Conservation (phyloP, 2,888 invertebrate genomes). For the Megalurothrips usitatus region DNA sequence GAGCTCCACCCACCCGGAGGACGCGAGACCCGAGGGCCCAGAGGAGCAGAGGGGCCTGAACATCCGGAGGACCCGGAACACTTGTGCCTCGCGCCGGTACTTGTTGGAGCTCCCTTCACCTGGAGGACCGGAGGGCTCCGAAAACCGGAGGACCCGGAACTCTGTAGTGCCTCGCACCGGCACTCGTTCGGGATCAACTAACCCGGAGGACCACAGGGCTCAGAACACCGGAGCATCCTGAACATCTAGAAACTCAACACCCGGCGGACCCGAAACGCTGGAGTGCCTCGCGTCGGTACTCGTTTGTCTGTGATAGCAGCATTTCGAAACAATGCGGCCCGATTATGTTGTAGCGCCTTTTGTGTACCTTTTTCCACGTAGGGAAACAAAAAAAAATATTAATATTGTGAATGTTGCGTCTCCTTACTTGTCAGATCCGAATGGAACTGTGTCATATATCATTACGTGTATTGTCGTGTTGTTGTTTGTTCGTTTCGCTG, state of each 20-base stretch:
- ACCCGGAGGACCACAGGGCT: not conserved
- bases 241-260: too few relatives aligned
- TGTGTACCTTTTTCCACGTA: too few relatives aligned
- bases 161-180: not conserved
- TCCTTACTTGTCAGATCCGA: not conserved
- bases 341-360: too few relatives aligned
- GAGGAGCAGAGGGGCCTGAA: not conserved
- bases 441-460: not conserved
- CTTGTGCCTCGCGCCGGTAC: not conserved
- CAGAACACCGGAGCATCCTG: not conserved
- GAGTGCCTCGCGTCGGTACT: not conserved
- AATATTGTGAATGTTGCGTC: not conserved
- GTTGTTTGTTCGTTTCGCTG: not conserved
- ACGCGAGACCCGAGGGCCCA: not conserved
- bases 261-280: not conserved
- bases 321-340: not conserved
- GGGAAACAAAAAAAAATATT: too few relatives aligned
- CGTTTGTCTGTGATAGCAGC: slow-evolving; percentile 8
- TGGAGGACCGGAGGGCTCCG: not conserved
- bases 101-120: too few relatives aligned
- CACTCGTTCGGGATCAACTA: not conserved
- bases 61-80: not conserved
- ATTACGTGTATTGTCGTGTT: not conserved
- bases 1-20: not conserved
- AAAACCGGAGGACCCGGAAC: not conserved